These are phyloP conservation scores for Cacoxenus indagator DNA, from an alignment of 2,888 invertebrate genomes.

Conservation along the genomic window DNA sequence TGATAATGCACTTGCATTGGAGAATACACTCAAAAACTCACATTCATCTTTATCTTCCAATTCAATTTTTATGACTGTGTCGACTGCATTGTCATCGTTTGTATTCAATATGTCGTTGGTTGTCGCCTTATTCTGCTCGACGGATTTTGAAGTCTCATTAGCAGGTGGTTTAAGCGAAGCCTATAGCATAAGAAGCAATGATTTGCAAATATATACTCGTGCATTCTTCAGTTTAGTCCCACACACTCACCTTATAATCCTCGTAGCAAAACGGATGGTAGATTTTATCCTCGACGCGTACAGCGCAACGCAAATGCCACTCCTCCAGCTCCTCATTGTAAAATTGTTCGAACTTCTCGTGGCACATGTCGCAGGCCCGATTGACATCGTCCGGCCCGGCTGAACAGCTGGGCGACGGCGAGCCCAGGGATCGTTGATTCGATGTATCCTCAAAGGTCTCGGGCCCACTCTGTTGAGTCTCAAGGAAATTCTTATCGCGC, in stretches of 20 bases:
- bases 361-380: conserved; percentile 88
- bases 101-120: conserved; percentile 48
- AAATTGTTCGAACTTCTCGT: conserved; percentile 93
- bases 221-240: not conserved
- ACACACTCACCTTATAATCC: conserved; percentile 80
- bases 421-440: conserved; percentile 73
- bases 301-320: conserved; percentile 93
- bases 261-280: conserved; percentile 94
- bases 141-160: conserved; percentile 30
- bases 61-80: conserved; percentile 64
- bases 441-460: conserved; percentile 74
- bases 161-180: conserved; percentile 62
- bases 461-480: conserved; percentile 75
- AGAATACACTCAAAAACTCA: conserved; percentile 32
- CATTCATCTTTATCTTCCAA: conserved; percentile 49
- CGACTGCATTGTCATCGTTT: conserved; percentile 66
- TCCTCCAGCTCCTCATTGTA: conserved; percentile 98
- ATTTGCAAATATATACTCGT: not conserved
- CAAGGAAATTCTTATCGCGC: conserved; percentile 90
- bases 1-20: not conserved
- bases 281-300: conserved; percentile 80
- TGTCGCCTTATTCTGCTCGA: conserved; percentile 19
- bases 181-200: conserved; percentile 35
- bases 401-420: conserved; percentile 79
- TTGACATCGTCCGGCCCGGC: conserved; percentile 78